These are phyloP conservation scores for Urocolius indicus DNA, from an alignment of 2,113 vertebrate genomes.

Conservation along the genomic window DNA sequence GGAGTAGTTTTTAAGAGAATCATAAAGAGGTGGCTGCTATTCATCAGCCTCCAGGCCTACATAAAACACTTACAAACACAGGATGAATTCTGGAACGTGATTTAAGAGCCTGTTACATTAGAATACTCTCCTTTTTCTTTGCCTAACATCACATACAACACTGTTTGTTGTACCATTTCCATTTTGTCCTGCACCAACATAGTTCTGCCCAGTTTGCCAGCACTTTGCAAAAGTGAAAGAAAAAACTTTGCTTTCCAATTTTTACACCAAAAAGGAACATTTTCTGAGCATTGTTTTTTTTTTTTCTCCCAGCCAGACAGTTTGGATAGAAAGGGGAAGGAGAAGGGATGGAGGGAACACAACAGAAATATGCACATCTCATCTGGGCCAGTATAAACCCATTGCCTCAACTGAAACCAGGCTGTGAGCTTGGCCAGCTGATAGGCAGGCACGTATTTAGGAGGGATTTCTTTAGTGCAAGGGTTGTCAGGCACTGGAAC, in stretches of 20 bases:
- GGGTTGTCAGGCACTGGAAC: no score
- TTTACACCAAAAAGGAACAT: neutral
- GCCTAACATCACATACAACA: neutral
- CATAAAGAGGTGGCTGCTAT: neutral
- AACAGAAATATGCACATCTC: neutral
- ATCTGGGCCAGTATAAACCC: neutral
- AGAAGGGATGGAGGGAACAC: neutral
- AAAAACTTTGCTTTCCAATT: neutral
- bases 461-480: no score
- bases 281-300: neutral
- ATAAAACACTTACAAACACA: neutral
- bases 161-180: neutral
- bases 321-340: neutral
- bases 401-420: neutral
- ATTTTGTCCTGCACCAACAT: neutral
- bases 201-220: neutral
- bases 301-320: neutral
- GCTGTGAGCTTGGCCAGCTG: neutral
- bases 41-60: neutral
- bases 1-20: neutral
- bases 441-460: neutral
- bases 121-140: neutral
- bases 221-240: neutral
- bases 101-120: neutral
- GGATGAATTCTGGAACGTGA: neutral